A percentile compares a stretch with the other conserved stretches of the same genome.
phyloP scores from a whole-genome alignment of 2,113 vertebrate genomes.

The Rhinoderma darwinii region DNA sequence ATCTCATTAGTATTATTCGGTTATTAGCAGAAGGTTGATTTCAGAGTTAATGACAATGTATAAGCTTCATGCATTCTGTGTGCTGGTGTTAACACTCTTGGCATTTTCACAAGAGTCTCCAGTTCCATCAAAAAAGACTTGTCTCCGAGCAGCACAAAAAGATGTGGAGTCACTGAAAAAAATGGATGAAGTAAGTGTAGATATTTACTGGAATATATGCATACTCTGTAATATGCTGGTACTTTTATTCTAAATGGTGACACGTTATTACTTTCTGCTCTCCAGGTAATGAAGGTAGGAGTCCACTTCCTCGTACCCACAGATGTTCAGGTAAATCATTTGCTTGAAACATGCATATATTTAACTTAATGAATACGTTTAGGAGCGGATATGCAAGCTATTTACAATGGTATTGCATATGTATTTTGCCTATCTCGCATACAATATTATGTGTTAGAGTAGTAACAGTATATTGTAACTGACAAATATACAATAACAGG shows the following conservation, averaged over 20 bases:
- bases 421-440: neutral
- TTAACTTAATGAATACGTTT: neutral
- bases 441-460: neutral
- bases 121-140: neutral
- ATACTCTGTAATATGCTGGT: neutral
- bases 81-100: constrained; percentile 63
- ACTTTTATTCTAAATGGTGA: neutral
- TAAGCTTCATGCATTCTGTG: constrained; percentile 66
- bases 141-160: rapidly evolving
- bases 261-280: neutral
- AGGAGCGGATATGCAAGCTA: neutral
- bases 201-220: neutral
- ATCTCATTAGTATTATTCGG: constrained; percentile 60
- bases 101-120: constrained; percentile 61
- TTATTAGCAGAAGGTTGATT: constrained; percentile 61
- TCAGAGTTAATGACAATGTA: constrained; percentile 64
- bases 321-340: neutral
- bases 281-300: neutral
- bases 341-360: neutral
- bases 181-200: constrained; percentile 65
- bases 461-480: neutral
- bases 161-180: constrained; percentile 58
- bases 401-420: neutral
- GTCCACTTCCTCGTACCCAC: neutral
- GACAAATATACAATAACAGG: no score